Conservation (phyloP, 2,888 invertebrate genomes). For the Habroteleia sp. region DNA sequence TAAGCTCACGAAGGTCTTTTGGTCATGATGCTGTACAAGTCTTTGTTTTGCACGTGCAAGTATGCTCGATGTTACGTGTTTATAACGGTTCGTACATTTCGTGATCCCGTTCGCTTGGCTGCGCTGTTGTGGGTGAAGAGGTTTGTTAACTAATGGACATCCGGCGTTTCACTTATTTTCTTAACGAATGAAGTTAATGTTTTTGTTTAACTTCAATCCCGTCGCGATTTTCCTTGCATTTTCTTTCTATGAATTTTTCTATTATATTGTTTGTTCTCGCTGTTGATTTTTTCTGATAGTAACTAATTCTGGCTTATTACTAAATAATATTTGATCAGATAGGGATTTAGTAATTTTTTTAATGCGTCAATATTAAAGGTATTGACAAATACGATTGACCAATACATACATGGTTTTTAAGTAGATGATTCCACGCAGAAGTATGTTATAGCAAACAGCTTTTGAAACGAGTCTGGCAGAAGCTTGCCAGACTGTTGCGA, state of each 20-base stretch:
- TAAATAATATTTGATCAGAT: too few relatives aligned
- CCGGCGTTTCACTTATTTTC: constrained; percentile 74
- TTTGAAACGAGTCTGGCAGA: neutral
- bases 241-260: neutral
- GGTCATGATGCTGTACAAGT: constrained; percentile 52
- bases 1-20: constrained; percentile 64
- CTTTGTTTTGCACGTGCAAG: constrained; percentile 57
- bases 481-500: too few relatives aligned
- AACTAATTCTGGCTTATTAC: too few relatives aligned
- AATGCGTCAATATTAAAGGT: too few relatives aligned
- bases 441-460: too few relatives aligned
- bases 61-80: constrained; percentile 48
- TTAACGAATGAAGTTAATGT: constrained; percentile 69
- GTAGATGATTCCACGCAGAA: too few relatives aligned
- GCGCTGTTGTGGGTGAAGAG: constrained; percentile 65
- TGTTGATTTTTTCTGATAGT: too few relatives aligned
- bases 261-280: neutral
- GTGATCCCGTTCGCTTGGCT: constrained; percentile 63
- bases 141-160: constrained; percentile 76
- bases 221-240: too few relatives aligned
- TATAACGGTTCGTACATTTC: constrained; percentile 59
- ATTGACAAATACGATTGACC: too few relatives aligned
- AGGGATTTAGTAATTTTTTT: too few relatives aligned
- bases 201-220: constrained; percentile 13
- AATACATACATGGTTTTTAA: too few relatives aligned